Conservation (phyloP, 2,113 vertebrate species). For the Muntiacus reevesi region DNA sequence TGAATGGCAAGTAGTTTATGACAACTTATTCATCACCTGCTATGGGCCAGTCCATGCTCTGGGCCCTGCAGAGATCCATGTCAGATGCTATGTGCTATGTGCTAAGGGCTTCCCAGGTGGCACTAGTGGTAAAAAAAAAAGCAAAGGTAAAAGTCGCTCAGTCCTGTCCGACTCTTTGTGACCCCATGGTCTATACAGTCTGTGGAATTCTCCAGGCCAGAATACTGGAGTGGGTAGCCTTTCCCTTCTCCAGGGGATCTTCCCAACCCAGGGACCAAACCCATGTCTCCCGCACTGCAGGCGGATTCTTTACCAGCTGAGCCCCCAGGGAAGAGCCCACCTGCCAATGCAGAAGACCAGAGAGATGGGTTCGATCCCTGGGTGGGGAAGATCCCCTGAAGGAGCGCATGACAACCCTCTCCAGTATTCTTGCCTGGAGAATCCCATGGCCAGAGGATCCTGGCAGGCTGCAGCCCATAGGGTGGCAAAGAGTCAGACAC, state of each 20-base stretch:
- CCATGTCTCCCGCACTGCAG: too few species aligned
- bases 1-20: background rate
- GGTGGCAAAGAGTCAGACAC: background rate
- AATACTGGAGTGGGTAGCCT: background rate
- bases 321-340: background rate
- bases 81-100: background rate
- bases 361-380: background rate
- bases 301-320: background rate
- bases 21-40: background rate
- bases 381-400: background rate
- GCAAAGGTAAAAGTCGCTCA: background rate
- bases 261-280: too few species aligned
- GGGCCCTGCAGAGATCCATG: background rate
- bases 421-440: background rate
- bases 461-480: background rate
- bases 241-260: background rate
- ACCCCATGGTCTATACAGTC: background rate
- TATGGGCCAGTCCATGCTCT: too few species aligned
- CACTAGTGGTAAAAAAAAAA: background rate
- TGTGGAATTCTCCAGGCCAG: background rate
- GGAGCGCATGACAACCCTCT: background rate
- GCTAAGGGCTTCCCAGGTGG: background rate
- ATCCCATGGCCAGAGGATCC: background rate
- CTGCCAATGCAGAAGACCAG: background rate
- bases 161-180: accelerated